Evolutionary conservation across 2,888 invertebrate species (phyloP), one percentile per base, ranked within the genome.

Genomic region (Leptopterna dolabrata): DNA sequence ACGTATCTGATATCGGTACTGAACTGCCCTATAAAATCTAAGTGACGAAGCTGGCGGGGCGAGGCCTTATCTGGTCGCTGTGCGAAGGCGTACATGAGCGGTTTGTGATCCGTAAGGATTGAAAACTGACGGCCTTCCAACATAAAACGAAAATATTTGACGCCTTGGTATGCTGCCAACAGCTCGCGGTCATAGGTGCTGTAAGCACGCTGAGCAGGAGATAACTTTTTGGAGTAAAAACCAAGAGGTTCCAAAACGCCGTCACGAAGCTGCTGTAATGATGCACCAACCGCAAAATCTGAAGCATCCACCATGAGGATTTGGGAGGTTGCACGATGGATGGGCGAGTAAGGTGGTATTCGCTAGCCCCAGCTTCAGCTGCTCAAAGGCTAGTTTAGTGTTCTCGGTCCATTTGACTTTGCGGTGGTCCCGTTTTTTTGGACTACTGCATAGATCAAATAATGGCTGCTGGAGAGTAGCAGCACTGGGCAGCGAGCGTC

Each of bases 261-360:
- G 13, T 88, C 19, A 1, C 29, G 6, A 43, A 85, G 41, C 88
- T 92, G 92, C 84, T 92, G 91, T 11, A 92, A 82, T 0, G 90
- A 91, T 0, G 91, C 91, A 0, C 92, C 92, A 4, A 92, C 90
- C 0, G 92, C 91, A 0, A 51, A 87, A 71, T 92, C 91, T 0
- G 92, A 92, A 0, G 92, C 92, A 86, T 92, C 92, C 0, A 90
- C 90, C 0, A 90, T 88, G 0, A 92, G 24, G 0, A 90, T 89
- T 63, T 63, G 90, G 83, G 0, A 91, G 91, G 19, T 89, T 24
- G 0, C 84, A 19, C 4, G 90, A 90, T 0, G 91, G 92, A 82
- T 92, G 91, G 0, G 90, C 90, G 0, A 92, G 87, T 0, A 91
- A 71, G 0, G 91, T 90, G 0, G 91, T 90, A 6, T 90, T 47